Conservation (phyloP, 1,140 invertebrate species). For the Ceratitis capitata region DNA sequence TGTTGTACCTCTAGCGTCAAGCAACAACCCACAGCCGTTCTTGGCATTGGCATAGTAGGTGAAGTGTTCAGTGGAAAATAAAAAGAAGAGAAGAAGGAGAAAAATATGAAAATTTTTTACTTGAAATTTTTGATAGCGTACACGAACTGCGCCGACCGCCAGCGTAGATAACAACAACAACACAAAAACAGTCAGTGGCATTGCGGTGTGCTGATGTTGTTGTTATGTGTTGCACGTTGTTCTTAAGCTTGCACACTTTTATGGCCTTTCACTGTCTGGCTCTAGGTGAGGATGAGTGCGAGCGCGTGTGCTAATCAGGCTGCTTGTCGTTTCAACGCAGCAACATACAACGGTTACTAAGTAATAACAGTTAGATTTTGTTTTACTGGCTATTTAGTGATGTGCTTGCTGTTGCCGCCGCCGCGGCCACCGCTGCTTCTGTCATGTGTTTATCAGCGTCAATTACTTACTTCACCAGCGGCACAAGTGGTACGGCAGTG, state of each 20-base stretch:
- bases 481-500: no score
- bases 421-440: slow-evolving; percentile 13
- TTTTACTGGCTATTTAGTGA: slow-evolving; percentile 25
- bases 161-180: slow-evolving; percentile 24
- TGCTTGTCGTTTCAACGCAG: neutral
- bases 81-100: neutral
- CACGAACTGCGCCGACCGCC: slow-evolving; percentile 11
- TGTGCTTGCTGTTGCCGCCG: no score
- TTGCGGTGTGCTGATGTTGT: neutral
- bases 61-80: neutral
- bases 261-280: neutral
- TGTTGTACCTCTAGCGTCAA: no score
- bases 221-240: neutral
- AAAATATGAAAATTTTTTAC: neutral
- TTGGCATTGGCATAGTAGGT: neutral
- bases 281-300: neutral
- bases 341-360: neutral
- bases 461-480: slow-evolving; percentile 24
- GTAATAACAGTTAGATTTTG: neutral
- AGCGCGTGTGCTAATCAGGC: slow-evolving; percentile 5
- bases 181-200: neutral
- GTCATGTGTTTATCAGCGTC: slow-evolving; percentile 5
- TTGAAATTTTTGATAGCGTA: slow-evolving; percentile 13
- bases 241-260: neutral
- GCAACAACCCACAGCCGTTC: neutral